Percentiles rank a stretch among this genome's conserved stretches.
Conservation (phyloP, 2,113 vertebrate genomes). For the Lagenorhynchus albirostris region DNA sequence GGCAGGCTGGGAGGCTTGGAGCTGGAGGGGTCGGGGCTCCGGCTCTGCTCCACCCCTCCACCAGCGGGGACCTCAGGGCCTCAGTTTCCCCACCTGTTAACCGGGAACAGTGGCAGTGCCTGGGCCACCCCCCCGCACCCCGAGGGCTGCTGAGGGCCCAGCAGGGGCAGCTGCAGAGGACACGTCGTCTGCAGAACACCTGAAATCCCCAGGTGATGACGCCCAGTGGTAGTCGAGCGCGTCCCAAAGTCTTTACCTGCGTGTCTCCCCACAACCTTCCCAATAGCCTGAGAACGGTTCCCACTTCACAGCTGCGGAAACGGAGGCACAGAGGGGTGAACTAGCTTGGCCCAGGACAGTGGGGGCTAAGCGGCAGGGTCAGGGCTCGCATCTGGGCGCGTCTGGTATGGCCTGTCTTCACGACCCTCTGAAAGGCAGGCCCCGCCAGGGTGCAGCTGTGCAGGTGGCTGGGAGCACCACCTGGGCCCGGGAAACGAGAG, state of each 20-base stretch:
- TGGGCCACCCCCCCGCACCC: accelerated
- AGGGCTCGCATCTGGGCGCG: not conserved
- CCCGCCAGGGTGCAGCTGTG: not conserved
- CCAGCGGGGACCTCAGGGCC: accelerated
- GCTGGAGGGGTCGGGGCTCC: not conserved
- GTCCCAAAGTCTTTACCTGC: accelerated
- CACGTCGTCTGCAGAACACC: not conserved
- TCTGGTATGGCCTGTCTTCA: not conserved
- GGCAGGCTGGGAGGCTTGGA: not conserved
- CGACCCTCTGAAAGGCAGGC: not conserved
- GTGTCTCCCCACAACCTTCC: not conserved
- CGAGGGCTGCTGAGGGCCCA: not conserved
- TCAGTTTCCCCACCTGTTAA: not conserved
- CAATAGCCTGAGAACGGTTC: accelerated
- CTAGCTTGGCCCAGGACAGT: not conserved
- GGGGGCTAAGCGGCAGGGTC: not conserved
- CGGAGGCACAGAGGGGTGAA: accelerated
- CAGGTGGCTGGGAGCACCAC: not conserved
- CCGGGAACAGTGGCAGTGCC: accelerated
- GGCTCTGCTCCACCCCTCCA: no score
- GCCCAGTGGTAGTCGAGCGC: accelerated
- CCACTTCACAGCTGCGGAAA: not conserved
- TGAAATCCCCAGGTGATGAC: not conserved
- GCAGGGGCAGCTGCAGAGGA: not conserved
- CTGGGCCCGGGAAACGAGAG: not conserved